A percentile compares a stretch with the other conserved stretches of the same genome.
Evolutionary conservation across 1,140 invertebrate species (phyloP).

Genomic region (Drosophila fuyamai): DNA sequence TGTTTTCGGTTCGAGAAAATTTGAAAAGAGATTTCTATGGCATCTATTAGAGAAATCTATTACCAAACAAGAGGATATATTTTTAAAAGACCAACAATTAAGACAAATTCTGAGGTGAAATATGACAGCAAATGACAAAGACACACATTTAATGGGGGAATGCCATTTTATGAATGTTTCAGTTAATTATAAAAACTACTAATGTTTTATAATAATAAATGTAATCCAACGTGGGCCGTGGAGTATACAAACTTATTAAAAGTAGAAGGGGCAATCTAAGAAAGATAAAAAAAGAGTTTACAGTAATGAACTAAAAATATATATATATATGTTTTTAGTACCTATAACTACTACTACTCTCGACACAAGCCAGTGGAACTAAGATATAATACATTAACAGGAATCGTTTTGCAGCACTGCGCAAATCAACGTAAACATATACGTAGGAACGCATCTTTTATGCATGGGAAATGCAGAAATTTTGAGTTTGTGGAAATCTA

Average conservation of each 20-base stretch:
- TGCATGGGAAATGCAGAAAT: background rate
- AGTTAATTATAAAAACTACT: background rate
- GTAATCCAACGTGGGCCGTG: background rate
- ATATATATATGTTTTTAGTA: too few species aligned
- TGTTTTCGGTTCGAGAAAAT: background rate
- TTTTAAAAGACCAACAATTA: background rate
- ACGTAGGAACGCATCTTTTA: background rate
- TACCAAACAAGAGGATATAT: background rate
- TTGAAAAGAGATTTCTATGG: background rate
- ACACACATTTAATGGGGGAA: conserved; percentile 1
- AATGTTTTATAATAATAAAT: conserved; percentile 1
- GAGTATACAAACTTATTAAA: background rate
- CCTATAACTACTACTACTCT: too few species aligned
- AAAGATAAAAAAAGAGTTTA: too few species aligned
- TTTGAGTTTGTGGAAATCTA: background rate
- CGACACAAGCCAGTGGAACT: background rate
- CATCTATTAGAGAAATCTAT: background rate
- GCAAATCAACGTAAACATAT: background rate
- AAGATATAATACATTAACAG: background rate
- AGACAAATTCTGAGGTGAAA: background rate
- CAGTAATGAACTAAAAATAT: too few species aligned
- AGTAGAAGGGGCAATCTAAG: too few species aligned
- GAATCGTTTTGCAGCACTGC: conserved; percentile 9
- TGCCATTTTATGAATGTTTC: background rate
- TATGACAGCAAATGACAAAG: conserved; percentile 3